Base-by-base conservation (phyloP, 2,888 invertebrate species). In the Pristionchus entomophagus region DNA sequence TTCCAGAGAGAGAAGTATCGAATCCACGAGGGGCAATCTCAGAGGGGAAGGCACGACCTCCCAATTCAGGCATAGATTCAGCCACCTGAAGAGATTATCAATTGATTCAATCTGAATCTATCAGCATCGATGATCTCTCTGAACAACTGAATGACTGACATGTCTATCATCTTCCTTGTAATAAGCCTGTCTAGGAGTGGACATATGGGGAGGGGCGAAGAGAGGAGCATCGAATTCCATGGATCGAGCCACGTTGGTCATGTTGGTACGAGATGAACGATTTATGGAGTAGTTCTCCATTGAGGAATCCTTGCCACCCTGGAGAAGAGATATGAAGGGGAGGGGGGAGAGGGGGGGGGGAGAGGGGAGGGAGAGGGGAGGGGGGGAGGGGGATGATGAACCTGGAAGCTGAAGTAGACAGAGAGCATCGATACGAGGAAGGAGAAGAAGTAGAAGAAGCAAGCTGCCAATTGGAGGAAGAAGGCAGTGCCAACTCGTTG, bases 381-480 rank as follows among this genome's bases (percentile, higher is more conserved):
- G 32, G 62, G 32, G 10, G 29, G 26, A 4, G 32, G 17, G 5
- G 29, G 10, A 32, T 32, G 62, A 62, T 26, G 8, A 26, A 62
- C 83, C 38, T 90, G 87, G 81, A 93, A 91, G 19, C 92, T 90
- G 87, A 93, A 92, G 85, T 92, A 92, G 29, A 92, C 91, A 86
- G 89, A 90, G 56, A 93, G 82, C 90, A 93, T 91, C 59, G 92
- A 91, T 32, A 92, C 89, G 10, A 93, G 86, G 85, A 93, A 93
- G 0, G 93, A 89, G 83, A 92, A 84, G 87, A 93, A 91, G 78
- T 92, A 92, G 86, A 90, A 91, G 87, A 91, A 91, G 41, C 91
- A 91, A 29, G 93, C 93, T 41, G 91, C 93, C 93, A 93, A 91
- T 88, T 93, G 89, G 14, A 93, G 89, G 89, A 93, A 93, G 89